Conservation (phyloP, 2,888 invertebrate species). For the Encarsia formosa region DNA sequence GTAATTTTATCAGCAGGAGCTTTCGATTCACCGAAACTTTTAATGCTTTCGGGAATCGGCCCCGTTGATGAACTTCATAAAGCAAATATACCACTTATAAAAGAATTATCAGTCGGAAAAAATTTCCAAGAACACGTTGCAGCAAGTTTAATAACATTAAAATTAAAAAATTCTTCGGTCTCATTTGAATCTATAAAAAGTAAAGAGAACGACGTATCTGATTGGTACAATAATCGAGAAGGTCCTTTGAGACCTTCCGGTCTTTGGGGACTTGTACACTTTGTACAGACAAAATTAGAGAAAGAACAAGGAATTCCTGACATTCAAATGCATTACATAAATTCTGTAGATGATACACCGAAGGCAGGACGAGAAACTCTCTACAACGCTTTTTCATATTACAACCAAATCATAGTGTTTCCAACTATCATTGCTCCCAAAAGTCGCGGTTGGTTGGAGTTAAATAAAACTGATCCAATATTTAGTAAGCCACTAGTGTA, state of each 20-base stretch:
- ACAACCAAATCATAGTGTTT: neutral
- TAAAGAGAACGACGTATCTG: neutral
- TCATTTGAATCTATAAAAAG: neutral
- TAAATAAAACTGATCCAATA: conserved; percentile 1
- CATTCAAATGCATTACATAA: conserved; percentile 56
- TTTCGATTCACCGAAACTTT: conserved; percentile 52
- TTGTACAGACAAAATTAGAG: conserved; percentile 57
- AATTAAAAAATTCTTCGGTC: conserved; percentile 31
- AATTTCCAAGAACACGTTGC: conserved; percentile 54
- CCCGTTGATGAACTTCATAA: conserved; percentile 37
- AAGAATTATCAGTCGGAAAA: conserved; percentile 51
- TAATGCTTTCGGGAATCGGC: conserved; percentile 54
- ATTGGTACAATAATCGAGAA: conserved; percentile 39
- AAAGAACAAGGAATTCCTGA: conserved; percentile 55
- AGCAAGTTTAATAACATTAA: conserved; percentile 30
- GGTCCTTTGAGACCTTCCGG: conserved; percentile 57
- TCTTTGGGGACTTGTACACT: conserved; percentile 59
- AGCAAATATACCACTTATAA: conserved; percentile 43
- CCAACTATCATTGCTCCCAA: neutral
- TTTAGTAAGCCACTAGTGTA: neutral
- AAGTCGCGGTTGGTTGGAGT: neutral
- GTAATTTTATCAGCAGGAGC: conserved; percentile 54
- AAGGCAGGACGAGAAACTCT: conserved; percentile 59
- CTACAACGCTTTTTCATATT: conserved; percentile 35
- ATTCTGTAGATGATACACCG: conserved; percentile 40